Evolutionary conservation across 2,888 invertebrate genomes (phyloP).

Genomic region (Euplagia quadripunctaria): DNA sequence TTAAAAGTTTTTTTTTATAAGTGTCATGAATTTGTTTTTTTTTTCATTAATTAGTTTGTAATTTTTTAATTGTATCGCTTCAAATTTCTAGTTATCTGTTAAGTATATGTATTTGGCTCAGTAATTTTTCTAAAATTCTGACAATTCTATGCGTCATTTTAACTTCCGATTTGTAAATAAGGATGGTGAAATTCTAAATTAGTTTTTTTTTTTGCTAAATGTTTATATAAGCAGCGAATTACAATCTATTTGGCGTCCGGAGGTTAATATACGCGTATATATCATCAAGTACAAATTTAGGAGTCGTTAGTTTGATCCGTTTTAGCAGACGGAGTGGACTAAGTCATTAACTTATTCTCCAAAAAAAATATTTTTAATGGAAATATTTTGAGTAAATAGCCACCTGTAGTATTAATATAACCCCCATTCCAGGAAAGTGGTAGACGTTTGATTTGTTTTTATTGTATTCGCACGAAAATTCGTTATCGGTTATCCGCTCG

Average conservation of each 20-base stretch:
- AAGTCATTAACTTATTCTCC: constrained; percentile 68
- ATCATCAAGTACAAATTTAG: constrained; percentile 83
- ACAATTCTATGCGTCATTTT: constrained; percentile 58
- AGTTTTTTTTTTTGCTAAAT: constrained; percentile 51
- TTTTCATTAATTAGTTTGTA: constrained; percentile 80
- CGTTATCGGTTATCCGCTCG: constrained; percentile 74
- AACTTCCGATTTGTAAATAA: constrained; percentile 73
- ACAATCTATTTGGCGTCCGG: constrained; percentile 77
- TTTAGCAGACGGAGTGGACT: constrained; percentile 59
- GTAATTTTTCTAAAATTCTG: constrained; percentile 57
- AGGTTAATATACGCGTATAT: constrained; percentile 71
- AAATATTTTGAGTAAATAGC: constrained; percentile 53
- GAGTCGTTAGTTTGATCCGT: constrained; percentile 69
- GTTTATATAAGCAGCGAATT: constrained; percentile 66
- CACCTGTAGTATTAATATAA: constrained; percentile 70
- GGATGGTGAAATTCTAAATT: constrained; percentile 66
- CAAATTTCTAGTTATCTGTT: constrained; percentile 68
- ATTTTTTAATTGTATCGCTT: constrained; percentile 78
- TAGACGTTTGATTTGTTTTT: constrained; percentile 51
- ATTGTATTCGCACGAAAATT: constrained; percentile 58
- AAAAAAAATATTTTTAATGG: constrained; percentile 58
- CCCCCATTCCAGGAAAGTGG: constrained; percentile 70
- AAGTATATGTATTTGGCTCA: constrained; percentile 68
- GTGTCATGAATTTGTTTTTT: constrained; percentile 78
- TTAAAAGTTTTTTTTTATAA: constrained; percentile 67